phyloP scores from a whole-genome alignment of 2,797 vertebrate species.

The Botia kubotai region DNA sequence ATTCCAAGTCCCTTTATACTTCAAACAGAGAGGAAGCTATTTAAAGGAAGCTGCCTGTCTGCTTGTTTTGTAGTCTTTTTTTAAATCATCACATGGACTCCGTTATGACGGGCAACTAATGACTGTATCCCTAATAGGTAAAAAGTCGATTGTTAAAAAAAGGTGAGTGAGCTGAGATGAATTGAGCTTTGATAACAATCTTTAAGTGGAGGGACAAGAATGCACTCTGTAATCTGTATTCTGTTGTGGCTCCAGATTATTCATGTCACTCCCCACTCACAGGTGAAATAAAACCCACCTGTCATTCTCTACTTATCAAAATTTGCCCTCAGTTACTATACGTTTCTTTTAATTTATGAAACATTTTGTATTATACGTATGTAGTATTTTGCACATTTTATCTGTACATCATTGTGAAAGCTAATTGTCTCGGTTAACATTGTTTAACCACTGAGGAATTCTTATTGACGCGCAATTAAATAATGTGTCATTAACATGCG shows the following conservation, averaged over 20 bases:
- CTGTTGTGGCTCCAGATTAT: neutral
- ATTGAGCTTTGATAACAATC: neutral
- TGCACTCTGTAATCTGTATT: no score
- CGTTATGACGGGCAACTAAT: conserved; percentile 18
- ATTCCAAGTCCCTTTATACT: conserved; percentile 62
- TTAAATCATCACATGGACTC: conserved; percentile 28
- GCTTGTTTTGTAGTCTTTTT: conserved; percentile 46
- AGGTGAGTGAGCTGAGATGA: conserved; percentile 2
- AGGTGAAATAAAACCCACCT: neutral
- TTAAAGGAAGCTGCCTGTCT: conserved; percentile 13
- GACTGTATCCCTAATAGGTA: conserved; percentile 22
- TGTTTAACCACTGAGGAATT: no score
- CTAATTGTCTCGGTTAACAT: no score
- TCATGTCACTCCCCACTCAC: neutral
- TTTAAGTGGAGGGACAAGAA: neutral
- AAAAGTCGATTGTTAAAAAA: conserved; percentile 3
- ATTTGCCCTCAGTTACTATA: no score
- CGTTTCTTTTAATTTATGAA: no score
- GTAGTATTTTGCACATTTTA: no score
- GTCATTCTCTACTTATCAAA: conserved; percentile 20
- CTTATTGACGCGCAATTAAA: no score
- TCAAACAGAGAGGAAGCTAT: conserved; percentile 42
- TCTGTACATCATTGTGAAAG: no score
- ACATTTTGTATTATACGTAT: no score
- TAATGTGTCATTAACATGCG: no score